Percentiles rank a stretch among this genome's conserved stretches.
Evolutionary conservation across 1,140 invertebrate species (phyloP).

Genomic region (Sipha flava): DNA sequence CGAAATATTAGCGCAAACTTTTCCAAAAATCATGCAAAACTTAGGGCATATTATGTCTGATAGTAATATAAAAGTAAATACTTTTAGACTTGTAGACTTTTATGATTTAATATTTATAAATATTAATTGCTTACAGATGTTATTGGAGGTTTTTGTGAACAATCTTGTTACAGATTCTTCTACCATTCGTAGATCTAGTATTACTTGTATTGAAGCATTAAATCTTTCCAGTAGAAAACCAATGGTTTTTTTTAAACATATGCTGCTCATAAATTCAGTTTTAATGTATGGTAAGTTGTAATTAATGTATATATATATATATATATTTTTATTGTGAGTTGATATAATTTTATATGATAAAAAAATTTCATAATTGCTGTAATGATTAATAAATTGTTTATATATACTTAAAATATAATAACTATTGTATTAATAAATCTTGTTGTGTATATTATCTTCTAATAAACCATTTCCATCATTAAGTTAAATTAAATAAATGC

Average conservation of each 20-base stretch:
- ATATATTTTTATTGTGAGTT: too few species aligned
- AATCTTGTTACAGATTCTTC: slow-evolving; percentile 20
- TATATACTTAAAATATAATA: too few species aligned
- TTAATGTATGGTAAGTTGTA: background rate
- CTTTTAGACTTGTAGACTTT: background rate
- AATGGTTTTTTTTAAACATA: slow-evolving; percentile 12
- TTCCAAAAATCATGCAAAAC: slow-evolving; percentile 28
- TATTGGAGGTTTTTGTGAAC: slow-evolving; percentile 13
- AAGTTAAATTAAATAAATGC: too few species aligned
- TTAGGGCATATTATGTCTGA: slow-evolving; percentile 29
- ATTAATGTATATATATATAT: background rate
- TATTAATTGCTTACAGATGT: background rate
- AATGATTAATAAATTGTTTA: too few species aligned
- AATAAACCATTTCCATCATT: too few species aligned
- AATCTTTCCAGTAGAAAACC: slow-evolving; percentile 18
- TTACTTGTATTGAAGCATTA: slow-evolving; percentile 21
- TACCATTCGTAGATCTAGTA: background rate
- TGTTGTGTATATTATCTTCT: too few species aligned
- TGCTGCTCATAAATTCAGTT: slow-evolving; percentile 10
- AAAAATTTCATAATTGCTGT: too few species aligned
- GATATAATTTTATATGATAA: too few species aligned
- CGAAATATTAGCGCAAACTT: slow-evolving; percentile 14
- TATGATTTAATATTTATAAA: background rate
- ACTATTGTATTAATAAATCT: too few species aligned
- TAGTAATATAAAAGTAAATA: slow-evolving; percentile 15